Conservation (phyloP, 2,113 vertebrate species). For the Tupaia chinensis region DNA sequence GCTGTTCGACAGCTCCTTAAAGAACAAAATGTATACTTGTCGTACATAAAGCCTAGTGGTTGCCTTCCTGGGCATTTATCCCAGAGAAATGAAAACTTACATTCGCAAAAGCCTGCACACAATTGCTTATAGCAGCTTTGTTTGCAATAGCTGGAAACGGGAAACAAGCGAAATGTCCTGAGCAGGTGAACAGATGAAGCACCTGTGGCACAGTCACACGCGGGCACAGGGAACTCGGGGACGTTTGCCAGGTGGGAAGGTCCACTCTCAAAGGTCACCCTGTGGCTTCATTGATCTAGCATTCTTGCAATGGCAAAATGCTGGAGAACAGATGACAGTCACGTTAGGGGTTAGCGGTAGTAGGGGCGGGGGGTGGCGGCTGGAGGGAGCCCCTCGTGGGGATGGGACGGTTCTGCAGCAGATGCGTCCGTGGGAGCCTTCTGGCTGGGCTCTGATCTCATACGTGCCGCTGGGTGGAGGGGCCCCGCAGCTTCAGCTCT, state of each 20-base stretch:
- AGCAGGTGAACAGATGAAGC: background rate
- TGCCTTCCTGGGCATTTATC: background rate
- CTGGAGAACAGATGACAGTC: background rate
- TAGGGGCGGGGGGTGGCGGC: background rate
- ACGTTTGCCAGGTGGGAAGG: background rate
- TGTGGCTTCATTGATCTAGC: too few relatives aligned
- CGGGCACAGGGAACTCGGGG: background rate
- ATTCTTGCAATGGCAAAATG: background rate
- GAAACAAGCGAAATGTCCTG: background rate
- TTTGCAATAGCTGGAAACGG: background rate
- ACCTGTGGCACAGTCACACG: background rate
- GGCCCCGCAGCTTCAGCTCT: background rate
- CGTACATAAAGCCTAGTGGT: rapidly evolving
- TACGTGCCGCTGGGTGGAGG: background rate
- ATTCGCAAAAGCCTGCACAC: background rate
- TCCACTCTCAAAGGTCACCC: background rate
- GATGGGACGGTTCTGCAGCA: background rate
- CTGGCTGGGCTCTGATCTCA: background rate
- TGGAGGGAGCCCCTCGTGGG: background rate
- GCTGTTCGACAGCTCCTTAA: background rate
- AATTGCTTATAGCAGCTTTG: background rate
- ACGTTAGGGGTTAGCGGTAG: background rate
- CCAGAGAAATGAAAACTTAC: background rate
- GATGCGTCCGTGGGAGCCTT: background rate
- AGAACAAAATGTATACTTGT: background rate